Conservation (phyloP, 2,113 vertebrate genomes). For the Oreochromis spilurus region DNA sequence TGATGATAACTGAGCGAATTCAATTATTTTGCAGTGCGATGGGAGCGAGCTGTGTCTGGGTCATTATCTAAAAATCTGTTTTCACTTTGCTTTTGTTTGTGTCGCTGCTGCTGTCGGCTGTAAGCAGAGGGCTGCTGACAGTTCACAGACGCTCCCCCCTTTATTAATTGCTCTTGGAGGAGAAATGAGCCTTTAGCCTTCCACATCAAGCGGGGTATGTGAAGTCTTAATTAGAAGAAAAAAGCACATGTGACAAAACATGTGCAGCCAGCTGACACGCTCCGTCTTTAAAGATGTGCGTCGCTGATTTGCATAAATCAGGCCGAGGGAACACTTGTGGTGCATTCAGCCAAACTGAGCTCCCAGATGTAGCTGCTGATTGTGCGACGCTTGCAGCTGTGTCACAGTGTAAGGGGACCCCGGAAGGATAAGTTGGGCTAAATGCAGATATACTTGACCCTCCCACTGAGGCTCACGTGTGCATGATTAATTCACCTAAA, state of each 20-base stretch:
- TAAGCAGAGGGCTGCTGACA: neutral
- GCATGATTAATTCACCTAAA: neutral
- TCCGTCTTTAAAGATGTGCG: neutral
- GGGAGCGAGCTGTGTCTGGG: neutral
- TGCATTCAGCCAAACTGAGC: neutral
- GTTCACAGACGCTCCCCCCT: neutral
- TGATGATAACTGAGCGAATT: neutral
- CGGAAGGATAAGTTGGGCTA: neutral
- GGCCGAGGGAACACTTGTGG: slow-evolving; percentile 15
- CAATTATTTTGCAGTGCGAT: neutral
- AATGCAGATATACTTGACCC: slow-evolving; percentile 18
- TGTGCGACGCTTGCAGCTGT: slow-evolving; percentile 7
- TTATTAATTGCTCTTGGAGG: neutral
- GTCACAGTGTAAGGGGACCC: neutral
- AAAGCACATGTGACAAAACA: neutral
- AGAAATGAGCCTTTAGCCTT: neutral
- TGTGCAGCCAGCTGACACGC: neutral
- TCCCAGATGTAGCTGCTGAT: slow-evolving; percentile 16
- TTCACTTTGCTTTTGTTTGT: neutral
- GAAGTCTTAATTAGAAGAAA: neutral
- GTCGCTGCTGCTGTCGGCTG: neutral
- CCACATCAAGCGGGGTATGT: neutral
- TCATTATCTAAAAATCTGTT: neutral
- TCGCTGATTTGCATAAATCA: slow-evolving; percentile 21
- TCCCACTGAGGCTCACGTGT: neutral